Base-by-base conservation (phyloP, 2,797 vertebrate genomes). In the Mareca penelope region DNA sequence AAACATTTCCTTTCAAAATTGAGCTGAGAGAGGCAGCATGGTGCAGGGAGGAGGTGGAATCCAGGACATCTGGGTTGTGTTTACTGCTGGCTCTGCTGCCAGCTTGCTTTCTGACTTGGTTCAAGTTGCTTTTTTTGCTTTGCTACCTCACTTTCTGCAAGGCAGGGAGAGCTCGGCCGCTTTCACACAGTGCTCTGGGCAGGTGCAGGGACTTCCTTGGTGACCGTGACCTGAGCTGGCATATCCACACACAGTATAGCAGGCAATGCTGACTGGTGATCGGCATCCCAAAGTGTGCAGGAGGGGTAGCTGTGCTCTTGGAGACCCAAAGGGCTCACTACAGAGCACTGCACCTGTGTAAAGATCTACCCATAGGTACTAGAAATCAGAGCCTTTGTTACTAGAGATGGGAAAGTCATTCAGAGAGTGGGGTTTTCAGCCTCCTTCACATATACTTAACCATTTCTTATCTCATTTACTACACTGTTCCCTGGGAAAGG, bases 1-100 rank as follows among this genome's bases (percentile, higher is more conserved):
- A 94, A 95, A 94, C 80, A 90, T 94, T 96, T 97, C 95, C 94
- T 97, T 96, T 94, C 91, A 96, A 85, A 88, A 19, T 9, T 86
- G 80, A 95, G 91, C 95, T 93, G 63, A 89, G 95, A 76, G 89
- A 96, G 91, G 88, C 93, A 96, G 89, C n/a, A 4, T 90, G 71
- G 88, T 91, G 83, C 80, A 88, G 78, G 76, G 88, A 86, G 78
- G 80, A 90, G 85, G 82, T 86, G 71, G 91, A 94, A 81, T 93
- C 91, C 93, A 93, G 80, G 55, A 94, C 95, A 97, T 96, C 95
- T 95, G 93, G 88, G 24, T 72, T 90, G 53, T 48, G 88, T 95
- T 96, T 96, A 78, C 55, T 77, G 64, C 80, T 56, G 85, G 22
- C 37, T 93, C 40, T 82, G 68, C 80, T 91, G 94, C 89, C 83